Evolutionary conservation across 2,888 invertebrate genomes (phyloP), one percentile per base, ranked within the genome.

Genomic region (Nebria brevicollis): DNA sequence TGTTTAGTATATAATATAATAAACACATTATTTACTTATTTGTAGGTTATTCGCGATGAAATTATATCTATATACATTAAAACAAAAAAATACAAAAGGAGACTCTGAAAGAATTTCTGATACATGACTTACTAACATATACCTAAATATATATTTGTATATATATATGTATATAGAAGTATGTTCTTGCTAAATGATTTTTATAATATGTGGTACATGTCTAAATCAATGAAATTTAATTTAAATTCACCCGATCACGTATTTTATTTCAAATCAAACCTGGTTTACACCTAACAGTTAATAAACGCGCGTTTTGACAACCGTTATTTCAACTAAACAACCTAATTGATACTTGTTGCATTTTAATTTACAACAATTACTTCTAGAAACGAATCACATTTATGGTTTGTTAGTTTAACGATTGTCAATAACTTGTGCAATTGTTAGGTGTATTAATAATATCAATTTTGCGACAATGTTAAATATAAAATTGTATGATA

Each of bases 11-110:
- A 78, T 81, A 76, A 72, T 65, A 86, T 85, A 83, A 86, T 86
- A 87, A 86, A 86, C 86, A 87, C 86, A 85, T 86, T 87, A 87
- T 87, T 86, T 85, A 86, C 86, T 87, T 86, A 87, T 87, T 87
- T 87, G 86, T 87, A 87, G 87, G 87, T 85, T 86, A 87, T 87
- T 87, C 87, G 86, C 87, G 86, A 86, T 87, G 86, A 87, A 86
- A 87, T 87, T 87, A 87, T 87, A 87, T 87, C 87, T 87, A 87
- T 87, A 87, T 87, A 87, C 87, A 87, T 86, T 34, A 54, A 54
- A 54, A 54, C 54, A 54, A 54, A 54, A 34, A 34, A 34, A 34
- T 34, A 34, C 34, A 34, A 34, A 54, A 54, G 87, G 87, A 87
- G 87, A 87, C 87, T 87, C 87, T 87, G 86, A 87, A 70, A 76